Conservation (phyloP, 2,113 vertebrate species). For the Dascyllus trimaculatus region DNA sequence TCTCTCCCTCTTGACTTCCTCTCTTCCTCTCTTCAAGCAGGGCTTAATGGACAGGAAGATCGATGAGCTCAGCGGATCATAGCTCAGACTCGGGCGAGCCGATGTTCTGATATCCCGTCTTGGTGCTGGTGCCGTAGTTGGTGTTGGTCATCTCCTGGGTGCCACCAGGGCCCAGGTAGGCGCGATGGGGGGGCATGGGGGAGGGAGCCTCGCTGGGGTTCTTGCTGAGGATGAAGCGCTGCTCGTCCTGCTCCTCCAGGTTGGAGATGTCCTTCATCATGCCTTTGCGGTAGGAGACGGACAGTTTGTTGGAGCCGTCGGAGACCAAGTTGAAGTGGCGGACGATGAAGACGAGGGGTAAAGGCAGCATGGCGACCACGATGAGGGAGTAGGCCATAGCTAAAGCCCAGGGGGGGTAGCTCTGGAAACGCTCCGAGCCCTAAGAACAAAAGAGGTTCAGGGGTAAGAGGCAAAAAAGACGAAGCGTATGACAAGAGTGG, state of each 20-base stretch:
- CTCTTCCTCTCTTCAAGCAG: slow-evolving; percentile 49
- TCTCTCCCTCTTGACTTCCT: slow-evolving; percentile 40
- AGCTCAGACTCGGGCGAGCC: slow-evolving; percentile 95
- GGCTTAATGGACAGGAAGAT: slow-evolving; percentile 27
- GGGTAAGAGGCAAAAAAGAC: not conserved
- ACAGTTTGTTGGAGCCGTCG: slow-evolving; percentile 95
- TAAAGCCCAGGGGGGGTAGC: slow-evolving; percentile 95
- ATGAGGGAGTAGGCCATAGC: slow-evolving; percentile 92
- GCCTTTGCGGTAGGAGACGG: slow-evolving; percentile 96
- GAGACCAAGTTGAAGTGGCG: slow-evolving; percentile 94
- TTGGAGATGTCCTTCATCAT: slow-evolving; percentile 99
- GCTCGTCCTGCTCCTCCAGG: slow-evolving; percentile 95
- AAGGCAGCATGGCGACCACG: slow-evolving; percentile 90
- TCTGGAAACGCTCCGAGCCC: slow-evolving; percentile 92
- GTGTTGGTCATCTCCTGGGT: slow-evolving; percentile 91
- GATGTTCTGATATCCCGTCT: slow-evolving; percentile 91
- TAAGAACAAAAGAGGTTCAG: slow-evolving; percentile 62
- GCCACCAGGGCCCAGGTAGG: slow-evolving; percentile 93
- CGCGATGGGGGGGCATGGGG: slow-evolving; percentile 94
- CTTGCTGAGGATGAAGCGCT: slow-evolving; percentile 97
- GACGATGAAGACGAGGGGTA: slow-evolving; percentile 91
- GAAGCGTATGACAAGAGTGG: not conserved
- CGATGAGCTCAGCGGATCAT: slow-evolving; percentile 79
- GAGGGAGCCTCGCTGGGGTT: slow-evolving; percentile 93
- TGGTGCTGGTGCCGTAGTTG: slow-evolving; percentile 94